Base-by-base conservation (phyloP, 2,797 vertebrate species). In the Xiphophorus birchmanni region DNA sequence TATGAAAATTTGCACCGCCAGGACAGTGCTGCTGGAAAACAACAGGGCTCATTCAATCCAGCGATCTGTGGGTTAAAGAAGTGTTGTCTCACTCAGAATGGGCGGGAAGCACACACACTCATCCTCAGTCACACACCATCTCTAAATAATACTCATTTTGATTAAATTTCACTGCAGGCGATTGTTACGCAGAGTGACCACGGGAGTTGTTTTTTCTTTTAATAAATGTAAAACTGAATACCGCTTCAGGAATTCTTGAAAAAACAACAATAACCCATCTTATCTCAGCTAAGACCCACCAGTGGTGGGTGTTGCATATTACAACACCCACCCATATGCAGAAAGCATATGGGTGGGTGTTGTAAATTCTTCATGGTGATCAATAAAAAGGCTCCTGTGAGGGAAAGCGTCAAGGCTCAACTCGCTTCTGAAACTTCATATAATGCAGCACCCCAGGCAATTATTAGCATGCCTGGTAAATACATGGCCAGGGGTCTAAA, bases 1-100 rank as follows among this genome's bases (percentile, higher is more conserved):
- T 72, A 15, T 42, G 56, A 37, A 47, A 50, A 26, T 40, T 75
- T 83, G 84, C 80, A 86, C 91, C 84, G 88, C 84, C 74, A 80
- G 81, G 84, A 90, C 76, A 87, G 86, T 80, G 80, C 73, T 69
- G 60, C 15, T 82, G 48, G 47, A 85, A 83, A 78, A 93, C 89
- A 92, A 93, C 89, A 83, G 75, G 67, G 56, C 56, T 85, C 79
- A 88, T 93, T 94, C 90, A 93, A 77, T 77, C 45, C 67, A 67
- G 67, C 29, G 85, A 81, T 78, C 74, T 60, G 83, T 84, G 77
- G 84, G 42, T 69, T 60, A 47, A 76, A 84, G 82, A 63, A 88
- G 60, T 83, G 83, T 90, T 86, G 80, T 58, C 83, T 90, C 87
- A 88, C 81, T 76, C 67, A 42, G 37, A 77, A 67, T 75, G 69